phyloP scores from a whole-genome alignment of 2,888 invertebrate genomes.

The Thymelicus sylvestris region DNA sequence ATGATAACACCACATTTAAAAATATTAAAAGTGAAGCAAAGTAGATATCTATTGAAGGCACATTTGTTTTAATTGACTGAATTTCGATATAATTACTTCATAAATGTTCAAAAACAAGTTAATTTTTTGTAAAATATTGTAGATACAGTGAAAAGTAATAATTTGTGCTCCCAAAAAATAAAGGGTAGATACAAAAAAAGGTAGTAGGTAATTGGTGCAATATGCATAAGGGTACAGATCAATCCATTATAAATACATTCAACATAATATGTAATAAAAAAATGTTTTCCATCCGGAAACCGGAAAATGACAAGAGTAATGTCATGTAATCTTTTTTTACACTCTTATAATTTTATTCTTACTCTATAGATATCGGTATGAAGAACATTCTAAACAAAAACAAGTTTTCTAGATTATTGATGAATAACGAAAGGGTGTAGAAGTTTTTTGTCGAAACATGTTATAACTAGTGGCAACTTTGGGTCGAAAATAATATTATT shows the following conservation, averaged over 20 bases:
- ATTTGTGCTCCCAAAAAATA: slow-evolving; percentile 4
- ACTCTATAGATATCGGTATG: too few relatives aligned
- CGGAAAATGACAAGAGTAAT: too few relatives aligned
- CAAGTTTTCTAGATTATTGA: too few relatives aligned
- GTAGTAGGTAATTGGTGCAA: background rate
- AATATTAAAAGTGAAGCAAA: slow-evolving; percentile 11
- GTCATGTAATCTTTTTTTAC: too few relatives aligned
- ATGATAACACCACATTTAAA: slow-evolving; percentile 42
- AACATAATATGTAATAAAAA: too few relatives aligned
- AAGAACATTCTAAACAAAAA: too few relatives aligned
- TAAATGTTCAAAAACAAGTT: background rate
- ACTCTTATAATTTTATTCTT: too few relatives aligned
- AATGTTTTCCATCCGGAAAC: too few relatives aligned
- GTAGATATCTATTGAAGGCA: slow-evolving; percentile 25
- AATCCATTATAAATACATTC: background rate
- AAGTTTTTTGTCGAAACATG: too few relatives aligned
- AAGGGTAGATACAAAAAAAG: background rate
- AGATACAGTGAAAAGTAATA: background rate
- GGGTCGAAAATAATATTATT: background rate
- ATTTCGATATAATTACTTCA: background rate
- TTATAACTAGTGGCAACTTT: background rate
- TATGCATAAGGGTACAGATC: background rate
- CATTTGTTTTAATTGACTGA: slow-evolving; percentile 30
- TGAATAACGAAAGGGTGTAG: too few relatives aligned
- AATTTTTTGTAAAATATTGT: background rate